Evolutionary conservation across 2,888 invertebrate species (phyloP).

Genomic region (Tetanocera ferruginea): DNA sequence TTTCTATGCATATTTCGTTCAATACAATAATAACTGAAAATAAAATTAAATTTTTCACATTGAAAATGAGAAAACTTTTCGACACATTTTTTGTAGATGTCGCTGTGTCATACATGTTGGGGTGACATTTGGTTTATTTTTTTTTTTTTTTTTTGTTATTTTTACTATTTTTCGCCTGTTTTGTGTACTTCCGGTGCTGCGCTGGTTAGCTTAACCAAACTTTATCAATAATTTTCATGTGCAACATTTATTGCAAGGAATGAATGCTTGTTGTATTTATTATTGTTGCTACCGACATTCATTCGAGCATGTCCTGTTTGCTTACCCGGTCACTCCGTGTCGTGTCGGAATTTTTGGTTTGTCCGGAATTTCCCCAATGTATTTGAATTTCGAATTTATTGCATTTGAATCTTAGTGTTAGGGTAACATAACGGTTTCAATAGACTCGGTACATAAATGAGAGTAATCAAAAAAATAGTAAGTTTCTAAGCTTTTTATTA

Average conservation of each 20-base stretch:
- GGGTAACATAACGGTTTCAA: neutral
- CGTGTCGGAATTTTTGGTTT: slow-evolving; percentile 17
- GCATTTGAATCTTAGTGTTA: neutral
- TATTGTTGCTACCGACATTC: slow-evolving; percentile 8
- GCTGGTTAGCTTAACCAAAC: slow-evolving; percentile 34
- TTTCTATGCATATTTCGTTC: neutral
- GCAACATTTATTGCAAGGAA: slow-evolving; percentile 39
- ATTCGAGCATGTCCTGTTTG: slow-evolving; percentile 17
- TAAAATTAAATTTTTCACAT: slow-evolving; percentile 16
- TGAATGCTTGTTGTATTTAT: slow-evolving; percentile 39
- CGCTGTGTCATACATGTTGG: neutral
- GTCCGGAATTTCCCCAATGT: slow-evolving; percentile 25
- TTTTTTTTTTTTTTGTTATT: neutral
- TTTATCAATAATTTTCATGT: slow-evolving; percentile 43
- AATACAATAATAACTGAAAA: neutral
- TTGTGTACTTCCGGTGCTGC: slow-evolving; percentile 41
- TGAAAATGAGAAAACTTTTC: slow-evolving; percentile 32
- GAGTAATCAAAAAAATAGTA: neutral
- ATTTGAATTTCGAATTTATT: slow-evolving; percentile 33
- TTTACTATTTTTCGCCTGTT: neutral
- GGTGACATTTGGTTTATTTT: neutral
- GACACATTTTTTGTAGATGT: neutral
- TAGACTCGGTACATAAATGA: too few species aligned
- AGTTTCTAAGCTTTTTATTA: too few species aligned
- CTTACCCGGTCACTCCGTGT: slow-evolving; percentile 29